Percentiles rank a stretch among this genome's conserved stretches.
Conservation (phyloP, 64 coral and sea anemone species). For the Montipora efflorescens region DNA sequence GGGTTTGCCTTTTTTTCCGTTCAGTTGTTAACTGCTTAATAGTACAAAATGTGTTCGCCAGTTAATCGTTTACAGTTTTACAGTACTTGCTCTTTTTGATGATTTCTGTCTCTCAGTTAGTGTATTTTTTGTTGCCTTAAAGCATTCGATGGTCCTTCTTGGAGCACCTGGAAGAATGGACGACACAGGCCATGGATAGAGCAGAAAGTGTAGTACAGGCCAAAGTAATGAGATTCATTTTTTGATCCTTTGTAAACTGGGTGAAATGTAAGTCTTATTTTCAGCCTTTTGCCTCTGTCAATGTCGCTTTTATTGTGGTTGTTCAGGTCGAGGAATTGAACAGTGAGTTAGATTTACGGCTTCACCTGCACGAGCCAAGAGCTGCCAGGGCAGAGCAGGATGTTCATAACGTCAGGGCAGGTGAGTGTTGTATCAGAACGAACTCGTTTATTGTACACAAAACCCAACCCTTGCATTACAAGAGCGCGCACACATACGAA, state of each 20-base stretch:
- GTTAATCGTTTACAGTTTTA: background rate
- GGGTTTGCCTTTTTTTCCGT: background rate
- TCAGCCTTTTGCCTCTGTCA: background rate
- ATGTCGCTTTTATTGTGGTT: background rate
- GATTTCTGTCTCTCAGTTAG: background rate
- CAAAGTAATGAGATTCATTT: constrained; percentile 56
- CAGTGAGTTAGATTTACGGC: constrained; percentile 96
- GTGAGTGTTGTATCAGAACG: constrained; percentile 6
- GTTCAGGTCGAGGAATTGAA: constrained; percentile 91
- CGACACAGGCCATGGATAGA: constrained; percentile 87
- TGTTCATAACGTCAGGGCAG: constrained; percentile 97
- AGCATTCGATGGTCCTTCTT: constrained; percentile 93
- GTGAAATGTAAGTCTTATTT: background rate
- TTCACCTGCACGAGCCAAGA: constrained; percentile 93
- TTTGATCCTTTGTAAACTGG: background rate
- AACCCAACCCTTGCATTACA: no score
- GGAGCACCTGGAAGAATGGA: constrained; percentile 94
- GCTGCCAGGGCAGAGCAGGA: constrained; percentile 89
- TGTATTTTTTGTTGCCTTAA: background rate
- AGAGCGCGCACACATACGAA: no score
- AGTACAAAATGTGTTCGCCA: no score
- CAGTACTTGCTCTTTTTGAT: background rate
- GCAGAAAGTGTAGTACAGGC: constrained; percentile 92
- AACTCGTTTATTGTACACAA: background rate
- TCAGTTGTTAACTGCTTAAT: background rate